phyloP scores from a whole-genome alignment of 2,797 vertebrate genomes.

The Argentina silus region DNA sequence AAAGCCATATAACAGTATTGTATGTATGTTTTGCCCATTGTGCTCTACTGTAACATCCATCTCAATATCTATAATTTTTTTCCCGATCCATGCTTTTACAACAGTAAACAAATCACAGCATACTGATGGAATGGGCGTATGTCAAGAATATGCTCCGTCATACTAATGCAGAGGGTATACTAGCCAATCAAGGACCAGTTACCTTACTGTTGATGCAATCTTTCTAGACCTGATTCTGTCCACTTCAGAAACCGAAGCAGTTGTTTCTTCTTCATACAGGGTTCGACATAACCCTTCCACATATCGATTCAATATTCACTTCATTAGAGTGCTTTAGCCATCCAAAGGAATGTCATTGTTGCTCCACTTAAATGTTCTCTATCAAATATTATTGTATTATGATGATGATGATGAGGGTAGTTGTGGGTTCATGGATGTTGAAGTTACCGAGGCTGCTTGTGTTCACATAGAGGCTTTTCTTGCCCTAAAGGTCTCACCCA shows the following conservation, averaged over 20 bases:
- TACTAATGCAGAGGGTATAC: no score
- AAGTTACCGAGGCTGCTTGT: not conserved
- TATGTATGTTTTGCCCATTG: slow-evolving; percentile 56
- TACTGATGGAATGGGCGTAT: not conserved
- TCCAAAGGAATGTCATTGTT: slow-evolving; percentile 35
- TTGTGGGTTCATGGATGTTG: slow-evolving; percentile 23
- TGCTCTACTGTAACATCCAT: slow-evolving; percentile 50
- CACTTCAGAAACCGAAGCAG: not conserved
- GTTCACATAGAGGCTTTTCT: no score
- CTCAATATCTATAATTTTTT: slow-evolving; percentile 9
- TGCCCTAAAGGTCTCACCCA: not conserved
- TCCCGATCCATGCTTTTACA: not conserved
- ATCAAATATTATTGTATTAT: not conserved
- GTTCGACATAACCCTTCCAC: not conserved
- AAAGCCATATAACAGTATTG: slow-evolving; percentile 71
- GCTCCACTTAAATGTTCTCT: not conserved
- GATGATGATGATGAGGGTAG: not conserved
- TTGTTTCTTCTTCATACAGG: slow-evolving; percentile 5
- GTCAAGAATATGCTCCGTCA: not conserved
- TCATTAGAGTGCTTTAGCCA: slow-evolving; percentile 23
- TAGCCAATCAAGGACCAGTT: no score
- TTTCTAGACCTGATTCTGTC: not conserved
- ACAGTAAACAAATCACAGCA: slow-evolving; percentile 16
- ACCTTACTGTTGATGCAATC: no score
- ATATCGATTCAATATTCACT: slow-evolving; percentile 15